Conservation (phyloP, 2,797 vertebrate genomes). For the Crax fasciolata region DNA sequence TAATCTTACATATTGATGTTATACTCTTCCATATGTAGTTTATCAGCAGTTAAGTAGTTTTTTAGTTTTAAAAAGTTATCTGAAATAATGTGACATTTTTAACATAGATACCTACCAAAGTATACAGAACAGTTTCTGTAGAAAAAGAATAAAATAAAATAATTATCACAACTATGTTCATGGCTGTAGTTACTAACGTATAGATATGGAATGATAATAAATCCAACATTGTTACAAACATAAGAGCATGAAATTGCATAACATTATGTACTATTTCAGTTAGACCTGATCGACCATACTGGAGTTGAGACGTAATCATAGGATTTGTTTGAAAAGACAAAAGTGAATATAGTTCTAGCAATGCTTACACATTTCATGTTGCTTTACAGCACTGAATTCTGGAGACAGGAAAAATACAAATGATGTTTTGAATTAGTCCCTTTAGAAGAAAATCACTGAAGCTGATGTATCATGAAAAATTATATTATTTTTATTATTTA, state of each 20-base stretch:
- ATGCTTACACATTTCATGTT: not conserved
- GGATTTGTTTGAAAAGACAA: not conserved
- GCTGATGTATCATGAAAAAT: not conserved
- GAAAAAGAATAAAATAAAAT: not conserved
- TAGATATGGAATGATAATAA: not conserved
- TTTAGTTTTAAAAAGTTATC: not conserved
- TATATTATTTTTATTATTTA: not conserved
- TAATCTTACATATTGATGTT: not conserved
- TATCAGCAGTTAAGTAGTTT: not conserved
- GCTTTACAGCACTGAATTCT: not conserved
- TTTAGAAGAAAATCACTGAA: not conserved
- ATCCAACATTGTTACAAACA: not conserved
- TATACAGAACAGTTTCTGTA: not conserved
- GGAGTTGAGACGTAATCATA: not conserved
- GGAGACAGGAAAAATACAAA: not conserved
- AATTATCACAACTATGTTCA: not conserved
- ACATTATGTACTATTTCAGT: not conserved
- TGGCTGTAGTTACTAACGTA: not conserved
- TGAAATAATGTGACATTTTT: not conserved
- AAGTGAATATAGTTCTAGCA: not conserved
- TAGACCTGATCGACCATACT: not conserved
- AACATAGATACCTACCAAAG: accelerated
- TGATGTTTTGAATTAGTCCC: too few relatives aligned
- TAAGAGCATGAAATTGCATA: not conserved
- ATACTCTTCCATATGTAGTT: not conserved